Base-by-base conservation (phyloP, 2,888 invertebrate species). In the Caenorhabditis sinica region DNA sequence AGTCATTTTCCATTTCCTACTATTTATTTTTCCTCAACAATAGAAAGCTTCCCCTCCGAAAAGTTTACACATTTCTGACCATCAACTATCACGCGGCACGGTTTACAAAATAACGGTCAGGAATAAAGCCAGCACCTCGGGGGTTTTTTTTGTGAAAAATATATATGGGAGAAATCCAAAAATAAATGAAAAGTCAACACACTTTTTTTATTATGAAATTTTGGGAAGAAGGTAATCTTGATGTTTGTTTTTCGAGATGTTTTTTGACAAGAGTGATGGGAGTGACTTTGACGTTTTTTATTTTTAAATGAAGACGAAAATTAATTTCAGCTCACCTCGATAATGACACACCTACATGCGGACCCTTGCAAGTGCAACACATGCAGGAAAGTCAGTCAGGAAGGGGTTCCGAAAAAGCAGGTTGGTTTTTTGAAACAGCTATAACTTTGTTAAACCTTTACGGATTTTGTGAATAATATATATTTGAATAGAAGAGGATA, bases 251-350 rank as follows among this genome's bases (percentile, higher is more conserved):
- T 53, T 53, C 23, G 11, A 9, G 23, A 23, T 33, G 20, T 60
- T 63, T 25, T 11, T 43, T 6, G 4, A 2, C 36, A 61, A 36
- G 33, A 6, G 43, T 2, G 28, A 51, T 68, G 51, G 28, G n/a
- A 0, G 45, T 9, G n/a, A 28, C n/a, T 49, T 28, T 66, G 13
- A 36, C 25, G 40, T 40, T 40, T n/a, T 20, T 11, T 25, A 23
- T 2, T 40, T 36, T 6, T 5, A 43, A 15, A 68, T 23, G 30
- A 51, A 65, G 1, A 30, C 11, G n/a, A 30, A 49, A 11, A 20
- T n/a, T 3, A n/a, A 28, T 85, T 87, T 65, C 82, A 88, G 88
- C 63, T 88, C n/a, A 28, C 75, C 43, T 60, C 81, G n/a, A 87
- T 88, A 4, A 88, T 88, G 86, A 71, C 53, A 20, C 73, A 76